Evolutionary conservation across 2,797 vertebrate genomes (phyloP), one percentile per base, ranked within the genome.

Genomic region (Rhinophrynus dorsalis): DNA sequence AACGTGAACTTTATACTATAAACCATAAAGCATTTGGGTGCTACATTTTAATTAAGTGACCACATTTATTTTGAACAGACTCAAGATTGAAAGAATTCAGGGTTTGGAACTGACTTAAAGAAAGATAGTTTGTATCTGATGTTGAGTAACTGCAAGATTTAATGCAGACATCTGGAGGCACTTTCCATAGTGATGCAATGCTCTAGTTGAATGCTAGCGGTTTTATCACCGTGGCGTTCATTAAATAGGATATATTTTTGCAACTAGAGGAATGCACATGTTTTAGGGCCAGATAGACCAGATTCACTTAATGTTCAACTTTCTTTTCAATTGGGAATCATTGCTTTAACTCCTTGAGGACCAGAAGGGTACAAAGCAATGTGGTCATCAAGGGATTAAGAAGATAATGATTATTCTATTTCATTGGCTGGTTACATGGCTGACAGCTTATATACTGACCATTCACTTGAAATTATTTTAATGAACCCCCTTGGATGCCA

Each of bases 171-270:
- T 67, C 52, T 66, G 62, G 50, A 66, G 50, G 21, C 18, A 55
- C 37, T 66, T 66, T 66, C 12, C 10, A 29, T 15, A 23, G 30
- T 66, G 62, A 55, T 66, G 62, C 50, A 66, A 52, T 55, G 50
- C 33, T 66, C 27, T 44, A 32, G 29, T 50, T 55, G 26, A 18
- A 55, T 55, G 26, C 37, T 44, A 23, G 50, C 30, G 62, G 62
- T 66, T 66, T 44, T 66, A 66, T 66, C 48, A 66, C 26, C 44
- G 62, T 44, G 47, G 5, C 29, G 33, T 64, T 55, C 50, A 55
- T 66, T 54, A 55, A 66, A 66, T 66, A 12, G 55, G 44, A 55
- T 66, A 23, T 24, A 55, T 66, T 55, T 66, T 55, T 32, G 50
- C 50, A 21, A 30, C 26, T 38, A 55, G 37, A 26, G 27, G 26